phyloP scores from a whole-genome alignment of 2,113 vertebrate genomes.

The Arenaria interpres region DNA sequence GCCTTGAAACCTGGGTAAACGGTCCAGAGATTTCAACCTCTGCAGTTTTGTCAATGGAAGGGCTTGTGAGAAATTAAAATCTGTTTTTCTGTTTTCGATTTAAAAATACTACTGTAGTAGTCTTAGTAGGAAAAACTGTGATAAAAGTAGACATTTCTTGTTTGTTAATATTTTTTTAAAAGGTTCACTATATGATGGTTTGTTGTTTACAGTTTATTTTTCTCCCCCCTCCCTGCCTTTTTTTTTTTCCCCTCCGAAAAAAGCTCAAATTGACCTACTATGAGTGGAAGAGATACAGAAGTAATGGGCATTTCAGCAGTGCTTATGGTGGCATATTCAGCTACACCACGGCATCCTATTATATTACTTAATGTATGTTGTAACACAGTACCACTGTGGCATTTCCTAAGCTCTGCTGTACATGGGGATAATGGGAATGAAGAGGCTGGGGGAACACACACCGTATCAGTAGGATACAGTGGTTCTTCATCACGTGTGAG shows the following conservation, averaged over 20 bases:
- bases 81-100: background rate
- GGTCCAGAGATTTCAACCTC: background rate
- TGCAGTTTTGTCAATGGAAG: background rate
- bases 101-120: background rate
- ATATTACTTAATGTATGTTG: background rate
- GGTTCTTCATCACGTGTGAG: background rate
- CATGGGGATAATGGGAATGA: background rate
- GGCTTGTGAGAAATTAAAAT: background rate
- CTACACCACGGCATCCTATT: background rate
- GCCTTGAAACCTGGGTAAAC: background rate
- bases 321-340: background rate
- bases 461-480: background rate
- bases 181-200: background rate
- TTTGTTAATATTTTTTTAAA: background rate
- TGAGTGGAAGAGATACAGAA: background rate
- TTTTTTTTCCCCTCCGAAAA: background rate
- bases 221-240: accelerated
- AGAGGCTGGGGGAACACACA: background rate
- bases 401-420: background rate
- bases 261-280: background rate
- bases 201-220: background rate
- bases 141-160: background rate
- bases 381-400: background rate
- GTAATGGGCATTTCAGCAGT: background rate
- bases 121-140: background rate